phyloP scores from a whole-genome alignment of 2,888 invertebrate species.

The Cordilura impudica region DNA sequence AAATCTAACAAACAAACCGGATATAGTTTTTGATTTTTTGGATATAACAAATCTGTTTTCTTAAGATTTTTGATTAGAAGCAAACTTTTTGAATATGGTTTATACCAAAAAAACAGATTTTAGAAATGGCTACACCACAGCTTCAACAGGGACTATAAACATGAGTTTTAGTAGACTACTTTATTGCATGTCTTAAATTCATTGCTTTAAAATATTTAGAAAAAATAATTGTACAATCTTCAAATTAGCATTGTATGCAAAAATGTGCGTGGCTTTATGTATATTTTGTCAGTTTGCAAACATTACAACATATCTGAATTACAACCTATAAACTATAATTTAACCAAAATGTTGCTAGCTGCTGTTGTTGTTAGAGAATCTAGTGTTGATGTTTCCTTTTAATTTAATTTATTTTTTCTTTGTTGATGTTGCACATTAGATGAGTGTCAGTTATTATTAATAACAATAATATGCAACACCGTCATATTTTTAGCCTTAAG shows the following conservation, averaged over 20 bases:
- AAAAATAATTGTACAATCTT: constrained; percentile 16
- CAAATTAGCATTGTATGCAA: constrained; percentile 19
- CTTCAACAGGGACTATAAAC: not conserved
- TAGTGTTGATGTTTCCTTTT: constrained; percentile 10
- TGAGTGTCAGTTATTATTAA: constrained; percentile 66
- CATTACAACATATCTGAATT: no score
- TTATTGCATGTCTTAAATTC: constrained; percentile 43
- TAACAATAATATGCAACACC: constrained; percentile 65
- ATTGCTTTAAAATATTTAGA: constrained; percentile 30
- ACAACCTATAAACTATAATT: constrained; percentile 11
- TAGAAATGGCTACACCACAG: not conserved
- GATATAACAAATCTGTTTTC: no score
- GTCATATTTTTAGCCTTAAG: constrained; percentile 58
- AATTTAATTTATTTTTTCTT: constrained; percentile 20
- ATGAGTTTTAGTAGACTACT: not conserved
- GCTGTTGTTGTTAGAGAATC: constrained; percentile 29
- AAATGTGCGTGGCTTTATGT: constrained; percentile 30
- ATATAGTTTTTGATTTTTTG: no score
- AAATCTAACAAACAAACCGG: no score
- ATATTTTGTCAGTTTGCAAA: constrained; percentile 5
- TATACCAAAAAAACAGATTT: constrained; percentile 7
- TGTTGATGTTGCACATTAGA: constrained; percentile 62
- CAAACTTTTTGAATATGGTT: no score
- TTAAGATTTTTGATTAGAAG: no score
- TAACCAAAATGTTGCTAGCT: constrained; percentile 30